Conservation (phyloP, 2,888 invertebrate genomes). For the Patella caerulea region DNA sequence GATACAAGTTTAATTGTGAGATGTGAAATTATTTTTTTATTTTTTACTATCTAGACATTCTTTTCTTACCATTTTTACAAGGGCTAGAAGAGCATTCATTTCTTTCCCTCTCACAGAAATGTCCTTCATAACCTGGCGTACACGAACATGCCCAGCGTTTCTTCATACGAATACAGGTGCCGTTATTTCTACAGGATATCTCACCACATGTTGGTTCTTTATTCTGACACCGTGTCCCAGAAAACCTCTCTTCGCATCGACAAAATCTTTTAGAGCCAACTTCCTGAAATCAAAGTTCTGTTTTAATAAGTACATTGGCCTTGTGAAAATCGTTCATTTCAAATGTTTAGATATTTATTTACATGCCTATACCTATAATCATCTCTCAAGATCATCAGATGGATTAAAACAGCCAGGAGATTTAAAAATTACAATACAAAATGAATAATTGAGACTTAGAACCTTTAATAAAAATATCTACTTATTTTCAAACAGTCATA, state of each 20-base stretch:
- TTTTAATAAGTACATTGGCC: too few species aligned
- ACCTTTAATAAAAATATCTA: too few species aligned
- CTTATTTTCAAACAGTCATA: too few species aligned
- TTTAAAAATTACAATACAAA: too few species aligned
- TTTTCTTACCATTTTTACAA: constrained; percentile 48
- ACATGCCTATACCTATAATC: too few species aligned
- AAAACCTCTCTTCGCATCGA: constrained; percentile 42
- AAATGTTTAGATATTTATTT: too few species aligned
- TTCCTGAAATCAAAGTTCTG: constrained; percentile 29
- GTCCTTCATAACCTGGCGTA: constrained; percentile 41
- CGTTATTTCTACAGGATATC: constrained; percentile 47
- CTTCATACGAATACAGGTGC: constrained; percentile 39
- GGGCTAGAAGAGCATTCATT: constrained; percentile 48
- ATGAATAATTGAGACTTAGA: too few species aligned
- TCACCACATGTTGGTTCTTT: constrained; percentile 43
- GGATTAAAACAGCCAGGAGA: too few species aligned
- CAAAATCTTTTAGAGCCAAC: constrained; percentile 36
- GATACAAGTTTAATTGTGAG: too few species aligned
- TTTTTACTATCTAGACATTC: too few species aligned
- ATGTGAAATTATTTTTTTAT: too few species aligned
- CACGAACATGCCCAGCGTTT: constrained; percentile 45
- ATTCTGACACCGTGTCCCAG: constrained; percentile 48
- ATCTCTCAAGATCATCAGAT: too few species aligned
- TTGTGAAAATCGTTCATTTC: not conserved
- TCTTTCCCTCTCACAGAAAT: constrained; percentile 44